Conservation (phyloP, 2,888 invertebrate species). For the Amblyjoppa fuscipennis region DNA sequence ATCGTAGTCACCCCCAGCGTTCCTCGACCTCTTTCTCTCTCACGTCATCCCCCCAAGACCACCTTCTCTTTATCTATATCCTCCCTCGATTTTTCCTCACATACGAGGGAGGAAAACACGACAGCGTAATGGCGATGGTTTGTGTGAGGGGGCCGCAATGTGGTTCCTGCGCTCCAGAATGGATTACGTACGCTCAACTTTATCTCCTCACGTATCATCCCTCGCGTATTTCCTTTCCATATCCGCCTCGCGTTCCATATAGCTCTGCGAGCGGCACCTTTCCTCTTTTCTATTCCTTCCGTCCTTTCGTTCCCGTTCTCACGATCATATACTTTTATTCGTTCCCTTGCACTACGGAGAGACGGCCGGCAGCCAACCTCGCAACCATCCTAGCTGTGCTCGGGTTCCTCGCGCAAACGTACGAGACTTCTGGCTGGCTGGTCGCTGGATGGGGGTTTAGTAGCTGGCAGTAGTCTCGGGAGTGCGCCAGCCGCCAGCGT, state of each 20-base stretch:
- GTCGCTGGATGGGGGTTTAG: slow-evolving; percentile 20
- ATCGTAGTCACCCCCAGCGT: not conserved
- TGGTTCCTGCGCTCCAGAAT: slow-evolving; percentile 51
- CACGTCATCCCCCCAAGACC: slow-evolving; percentile 41
- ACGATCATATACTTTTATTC: slow-evolving; percentile 43
- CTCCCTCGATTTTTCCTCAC: slow-evolving; percentile 17
- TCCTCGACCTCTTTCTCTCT: slow-evolving; percentile 14
- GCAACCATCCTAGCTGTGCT: slow-evolving; percentile 2
- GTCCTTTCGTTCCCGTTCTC: slow-evolving; percentile 39
- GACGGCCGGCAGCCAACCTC: slow-evolving; percentile 29
- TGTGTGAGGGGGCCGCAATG: slow-evolving; percentile 32
- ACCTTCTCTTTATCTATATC: slow-evolving; percentile 5
- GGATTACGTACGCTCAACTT: slow-evolving; percentile 73
- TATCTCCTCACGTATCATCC: slow-evolving; percentile 64
- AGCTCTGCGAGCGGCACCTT: slow-evolving; percentile 69
- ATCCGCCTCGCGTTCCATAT: slow-evolving; percentile 31
- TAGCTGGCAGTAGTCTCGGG: slow-evolving; percentile 17
- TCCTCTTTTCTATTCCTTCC: slow-evolving; percentile 48
- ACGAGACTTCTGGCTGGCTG: slow-evolving; percentile 57
- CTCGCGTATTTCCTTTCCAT: slow-evolving; percentile 57
- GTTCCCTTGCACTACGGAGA: slow-evolving; percentile 33
- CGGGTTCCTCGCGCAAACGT: slow-evolving; percentile 56
- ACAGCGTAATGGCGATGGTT: slow-evolving; percentile 22
- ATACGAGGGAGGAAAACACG: slow-evolving; percentile 34
- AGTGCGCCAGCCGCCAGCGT: slow-evolving; percentile 42